Percentiles rank a stretch among this genome's conserved stretches.
phyloP scores from a whole-genome alignment of 2,113 vertebrate species.

The Triplophysa tibetana region DNA sequence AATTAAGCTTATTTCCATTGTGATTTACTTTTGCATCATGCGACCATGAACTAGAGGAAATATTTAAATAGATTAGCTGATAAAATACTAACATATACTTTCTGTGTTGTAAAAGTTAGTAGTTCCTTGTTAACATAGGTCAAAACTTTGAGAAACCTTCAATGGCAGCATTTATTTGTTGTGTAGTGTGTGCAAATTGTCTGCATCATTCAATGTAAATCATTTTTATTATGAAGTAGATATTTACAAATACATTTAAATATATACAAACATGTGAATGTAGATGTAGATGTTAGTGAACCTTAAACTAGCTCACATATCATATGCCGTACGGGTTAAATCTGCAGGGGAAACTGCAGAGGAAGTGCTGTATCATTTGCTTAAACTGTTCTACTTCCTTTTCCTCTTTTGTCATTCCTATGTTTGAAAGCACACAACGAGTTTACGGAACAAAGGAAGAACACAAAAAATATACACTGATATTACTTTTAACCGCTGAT shows the following conservation, averaged over 20 bases:
- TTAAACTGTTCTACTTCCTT: constrained; percentile 53
- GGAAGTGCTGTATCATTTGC: constrained; percentile 53
- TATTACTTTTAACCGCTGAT: constrained; percentile 1
- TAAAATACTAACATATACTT: not conserved
- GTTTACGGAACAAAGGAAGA: constrained; percentile 26
- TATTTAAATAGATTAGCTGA: constrained; percentile 28
- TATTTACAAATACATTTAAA: too few relatives aligned
- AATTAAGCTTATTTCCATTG: constrained; percentile 21
- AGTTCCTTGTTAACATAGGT: not conserved
- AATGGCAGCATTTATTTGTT: too few relatives aligned
- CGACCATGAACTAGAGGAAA: not conserved
- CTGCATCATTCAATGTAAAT: too few relatives aligned
- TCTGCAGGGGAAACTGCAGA: constrained; percentile 48
- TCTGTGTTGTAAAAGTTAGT: not conserved
- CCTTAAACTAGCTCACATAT: not conserved
- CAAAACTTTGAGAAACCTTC: too few relatives aligned
- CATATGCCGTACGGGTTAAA: constrained; percentile 8
- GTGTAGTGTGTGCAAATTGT: too few relatives aligned
- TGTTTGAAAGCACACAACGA: constrained; percentile 24
- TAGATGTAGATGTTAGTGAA: too few relatives aligned
- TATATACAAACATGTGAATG: too few relatives aligned
- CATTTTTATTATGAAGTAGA: too few relatives aligned
- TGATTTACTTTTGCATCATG: constrained; percentile 2
- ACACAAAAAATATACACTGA: not conserved
- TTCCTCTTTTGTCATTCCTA: constrained; percentile 55